Base-by-base conservation (phyloP, 2,888 invertebrate species). In the Amphimallon solstitiale region DNA sequence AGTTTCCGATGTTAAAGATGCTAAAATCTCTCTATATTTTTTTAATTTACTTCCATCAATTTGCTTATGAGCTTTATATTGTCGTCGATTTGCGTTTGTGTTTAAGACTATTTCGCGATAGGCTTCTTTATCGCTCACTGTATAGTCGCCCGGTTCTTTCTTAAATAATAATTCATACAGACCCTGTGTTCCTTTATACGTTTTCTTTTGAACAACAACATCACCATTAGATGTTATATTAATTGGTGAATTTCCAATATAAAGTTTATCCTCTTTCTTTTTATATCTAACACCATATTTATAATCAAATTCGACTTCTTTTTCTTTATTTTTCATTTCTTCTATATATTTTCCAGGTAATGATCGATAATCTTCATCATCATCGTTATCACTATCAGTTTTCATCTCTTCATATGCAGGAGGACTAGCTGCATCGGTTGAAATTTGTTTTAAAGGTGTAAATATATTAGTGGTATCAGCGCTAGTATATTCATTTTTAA, bases 101-200 rank as follows among this genome's bases (percentile, higher is more conserved):
- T 56, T 68, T 38, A 14, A 34, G 15, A 66, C 15, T 40, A 59
- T 65, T 21, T 61, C 40, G 12, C 40, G 40, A 12, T 40, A 40
- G 5, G 6, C 14, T 21, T 37, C 48, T 12, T 51, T 67, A 65
- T 12, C 43, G 2, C 17, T n/a, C 1, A 2, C 35, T 46, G 48
- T 62, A n/a, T n/a, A n/a, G n/a, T n/a, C n/a, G n/a, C n/a, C 17
- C 37, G 67, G 69, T 29, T 65, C 21, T 35, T 48, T 49, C 49
- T 66, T 63, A 60, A 70, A 69, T 21, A 69, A 46, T 37, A 70
- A 54, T 67, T 70, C 70, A 64, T 68, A 70, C 38, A 71, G 51
- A 38, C 70, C 71, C 5, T 19, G 34, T 9, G 69, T 66, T 52
- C 65, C 68, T 63, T n/a, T n/a, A n/a, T n/a, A n/a, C n/a, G n/a